Evolutionary conservation across 2,113 vertebrate species (phyloP).

Genomic region (Xiphorhynchus elegans): DNA sequence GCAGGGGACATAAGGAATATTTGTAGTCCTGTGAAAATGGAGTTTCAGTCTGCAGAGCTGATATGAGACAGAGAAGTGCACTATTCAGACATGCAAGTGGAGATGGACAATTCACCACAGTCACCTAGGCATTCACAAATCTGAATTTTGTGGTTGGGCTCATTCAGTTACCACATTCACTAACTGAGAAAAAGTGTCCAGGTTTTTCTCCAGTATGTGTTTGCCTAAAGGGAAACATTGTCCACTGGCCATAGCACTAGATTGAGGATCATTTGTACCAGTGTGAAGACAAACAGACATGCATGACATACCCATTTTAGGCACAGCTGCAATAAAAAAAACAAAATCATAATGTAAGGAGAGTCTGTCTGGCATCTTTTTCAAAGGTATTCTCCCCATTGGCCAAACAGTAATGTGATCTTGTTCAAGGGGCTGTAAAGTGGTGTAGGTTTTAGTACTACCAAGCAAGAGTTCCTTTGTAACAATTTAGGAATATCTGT

Average conservation of each 20-base stretch:
- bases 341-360: background rate
- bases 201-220: background rate
- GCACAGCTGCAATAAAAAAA: background rate
- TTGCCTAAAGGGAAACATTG: background rate
- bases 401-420: background rate
- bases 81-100: background rate
- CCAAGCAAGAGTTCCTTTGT: background rate
- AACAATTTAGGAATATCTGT: background rate
- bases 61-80: background rate
- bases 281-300: background rate
- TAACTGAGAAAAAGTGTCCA: background rate
- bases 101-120: background rate
- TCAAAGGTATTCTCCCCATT: background rate
- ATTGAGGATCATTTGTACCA: background rate
- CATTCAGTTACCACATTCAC: background rate
- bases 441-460: background rate
- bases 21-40: background rate
- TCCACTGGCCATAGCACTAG: background rate
- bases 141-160: background rate
- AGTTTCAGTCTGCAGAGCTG: background rate
- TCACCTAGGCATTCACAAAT: background rate
- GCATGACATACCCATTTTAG: background rate
- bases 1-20: background rate
- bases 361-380: background rate
- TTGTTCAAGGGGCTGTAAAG: background rate